phyloP scores from a whole-genome alignment of 2,888 invertebrate genomes.

The Lepidonotus clava region DNA sequence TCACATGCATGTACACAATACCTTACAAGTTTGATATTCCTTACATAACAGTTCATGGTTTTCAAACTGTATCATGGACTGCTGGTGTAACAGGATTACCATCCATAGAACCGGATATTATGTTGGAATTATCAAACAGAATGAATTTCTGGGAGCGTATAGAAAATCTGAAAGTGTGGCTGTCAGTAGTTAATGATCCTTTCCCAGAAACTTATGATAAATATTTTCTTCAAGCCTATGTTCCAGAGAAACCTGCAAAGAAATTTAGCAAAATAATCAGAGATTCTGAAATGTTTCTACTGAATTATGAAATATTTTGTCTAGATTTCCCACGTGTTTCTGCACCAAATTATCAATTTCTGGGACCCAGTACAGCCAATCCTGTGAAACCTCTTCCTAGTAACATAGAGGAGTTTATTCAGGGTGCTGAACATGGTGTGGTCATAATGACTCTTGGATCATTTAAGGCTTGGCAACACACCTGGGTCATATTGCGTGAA shows the following conservation, averaged over 20 bases:
- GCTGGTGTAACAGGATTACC: constrained; percentile 50
- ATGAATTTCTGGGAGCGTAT: constrained; percentile 48
- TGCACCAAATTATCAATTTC: constrained; percentile 41
- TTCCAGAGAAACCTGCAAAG: constrained; percentile 15
- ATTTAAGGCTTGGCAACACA: not conserved
- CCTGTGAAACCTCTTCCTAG: constrained; percentile 4
- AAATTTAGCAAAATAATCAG: not conserved
- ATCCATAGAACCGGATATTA: constrained; percentile 38
- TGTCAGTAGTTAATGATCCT: not conserved
- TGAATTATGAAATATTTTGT: constrained; percentile 44
- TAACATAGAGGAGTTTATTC: not conserved
- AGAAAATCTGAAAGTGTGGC: constrained; percentile 1
- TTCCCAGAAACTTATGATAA: not conserved
- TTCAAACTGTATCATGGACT: constrained; percentile 21
- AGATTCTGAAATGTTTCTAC: constrained; percentile 47
- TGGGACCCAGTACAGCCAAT: not conserved
- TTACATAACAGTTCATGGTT: constrained; percentile 39
- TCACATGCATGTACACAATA: not conserved
- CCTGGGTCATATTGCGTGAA: not conserved
- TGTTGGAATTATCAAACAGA: not conserved
- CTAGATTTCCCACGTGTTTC: constrained; percentile 45
- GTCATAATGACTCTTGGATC: constrained; percentile 25
- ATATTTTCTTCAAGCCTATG: not conserved
- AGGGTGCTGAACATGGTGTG: constrained; percentile 28
- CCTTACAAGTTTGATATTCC: constrained; percentile 54